Base-by-base conservation (phyloP, 2,797 vertebrate genomes). In the Malurus leucopterus region DNA sequence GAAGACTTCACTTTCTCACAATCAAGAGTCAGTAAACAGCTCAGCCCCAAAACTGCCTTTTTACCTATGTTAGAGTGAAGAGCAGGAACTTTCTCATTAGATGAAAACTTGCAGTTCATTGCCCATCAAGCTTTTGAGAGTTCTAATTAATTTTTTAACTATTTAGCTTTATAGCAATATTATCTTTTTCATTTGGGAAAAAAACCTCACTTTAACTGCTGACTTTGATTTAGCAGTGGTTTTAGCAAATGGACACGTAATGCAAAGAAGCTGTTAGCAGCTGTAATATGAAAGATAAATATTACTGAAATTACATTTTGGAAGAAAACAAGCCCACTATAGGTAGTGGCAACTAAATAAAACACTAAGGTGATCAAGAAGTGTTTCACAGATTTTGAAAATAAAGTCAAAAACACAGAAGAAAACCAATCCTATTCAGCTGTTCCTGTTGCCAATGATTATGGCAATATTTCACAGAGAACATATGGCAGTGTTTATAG, bases 401-500 rank as follows among this genome's bases (percentile, higher is more conserved):
- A 81, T 71, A 58, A 86, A 84, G 29, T 67, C 57, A 26, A 91
- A 95, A 75, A 59, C 92, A 77, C 59, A 68, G 75, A 86, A 85
- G 49, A 85, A 78, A 88, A 77, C 79, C 13, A 70, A 95, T 90
- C 63, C 78, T 93, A 77, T 82, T 96, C 95, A 95, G 93, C 91
- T 93, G 92, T 84, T 93, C 91, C 85, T 91, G 91, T 95, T 95
- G 84, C 95, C 93, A 94, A 64, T 91, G 96, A 96, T 95, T 91
- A 95, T 75, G 90, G 94, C 92, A 96, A 91, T 93, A 90, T 96
- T 96, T 96, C 95, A 94, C 88, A 63, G 93, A 89, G 95, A 97
- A 96, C 97, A 97, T 97, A 97, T 96, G 97, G 97, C 96, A 67
- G 11, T 91, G 94, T 96, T 97, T 96, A 95, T 76, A 96, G 94